Base-by-base conservation (phyloP, 1,140 invertebrate genomes). In the Drosophila mayri region DNA sequence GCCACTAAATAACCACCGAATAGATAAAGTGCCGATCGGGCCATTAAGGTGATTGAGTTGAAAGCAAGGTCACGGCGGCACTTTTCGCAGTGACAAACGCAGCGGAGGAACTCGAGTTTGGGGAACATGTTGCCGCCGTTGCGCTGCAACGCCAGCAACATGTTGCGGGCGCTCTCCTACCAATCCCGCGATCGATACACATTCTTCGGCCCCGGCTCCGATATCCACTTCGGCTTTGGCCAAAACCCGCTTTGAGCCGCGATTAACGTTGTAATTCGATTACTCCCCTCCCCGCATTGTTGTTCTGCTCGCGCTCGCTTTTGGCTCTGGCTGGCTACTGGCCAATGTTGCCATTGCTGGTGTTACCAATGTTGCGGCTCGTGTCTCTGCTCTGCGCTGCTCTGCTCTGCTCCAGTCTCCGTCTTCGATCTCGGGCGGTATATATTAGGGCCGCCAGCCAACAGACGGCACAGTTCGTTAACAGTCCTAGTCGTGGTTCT, bases 401-500 rank as follows among this genome's bases (percentile, higher is more conserved):
- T 62, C 55, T 62, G 50, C 76, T 62, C 58, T 59, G 63, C 47
- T 61, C 43, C 65, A 65, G 78, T 63, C 52, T 59, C 66, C 43
- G 68, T 1, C 35, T 35, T 38, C 30, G 18, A 67, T 80, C 73
- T 84, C 73, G 28, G 62, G 62, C 47, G 85, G 84, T 92, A 92
- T 92, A 92, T 92, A 92, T 92, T 92, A 75, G 75, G 84, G 90
- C 76, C 52, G 50, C 68, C 75, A 77, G 73, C 75, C 63, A 61
- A 46, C 78, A 86, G 79, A 67, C 83, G 91, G 91, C 91, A 92
- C 91, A 92, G 91, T 92, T 92, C 78, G 91, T 92, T 92, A 92
- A 92, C 91, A 92, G 91, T 92, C 91, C 91, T 92, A 92, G 91
- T 92, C 91, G 86, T 75, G 86, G 86, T 92, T 92, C 91, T 92